These are phyloP conservation scores for Pomatorhinus ruficollis DNA, from an alignment of 2,113 vertebrate genomes.

Conservation along the genomic window DNA sequence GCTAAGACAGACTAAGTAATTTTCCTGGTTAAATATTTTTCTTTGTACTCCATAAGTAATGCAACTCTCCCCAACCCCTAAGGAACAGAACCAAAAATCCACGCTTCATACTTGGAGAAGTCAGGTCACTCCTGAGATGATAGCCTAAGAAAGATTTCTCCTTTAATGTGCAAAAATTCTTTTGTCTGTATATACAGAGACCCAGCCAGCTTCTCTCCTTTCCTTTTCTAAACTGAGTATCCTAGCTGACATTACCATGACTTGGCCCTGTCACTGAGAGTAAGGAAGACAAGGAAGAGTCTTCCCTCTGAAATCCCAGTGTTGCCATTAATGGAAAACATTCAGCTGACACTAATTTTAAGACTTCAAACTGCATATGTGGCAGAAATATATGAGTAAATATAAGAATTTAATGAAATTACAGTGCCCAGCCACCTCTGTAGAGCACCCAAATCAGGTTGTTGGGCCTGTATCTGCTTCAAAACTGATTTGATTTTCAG, in stretches of 20 bases:
- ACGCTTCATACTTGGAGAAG: background rate
- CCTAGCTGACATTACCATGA: background rate
- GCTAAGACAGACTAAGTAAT: background rate
- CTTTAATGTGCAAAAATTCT: background rate
- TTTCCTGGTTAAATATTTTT: background rate
- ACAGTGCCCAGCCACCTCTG: background rate
- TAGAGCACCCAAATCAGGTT: background rate
- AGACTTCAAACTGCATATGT: fast-evolving
- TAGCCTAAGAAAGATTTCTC: background rate
- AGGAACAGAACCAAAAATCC: background rate
- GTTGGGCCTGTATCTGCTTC: background rate
- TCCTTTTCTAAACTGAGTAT: background rate
- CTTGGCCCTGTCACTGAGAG: background rate
- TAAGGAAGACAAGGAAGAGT: background rate
- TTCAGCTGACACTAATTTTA: background rate
- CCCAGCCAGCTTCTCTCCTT: background rate
- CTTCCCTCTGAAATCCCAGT: background rate
- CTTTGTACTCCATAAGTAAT: background rate
- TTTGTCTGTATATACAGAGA: background rate
- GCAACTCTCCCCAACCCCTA: background rate
- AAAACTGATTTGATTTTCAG: background rate
- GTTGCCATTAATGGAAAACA: background rate
- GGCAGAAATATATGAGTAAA: background rate
- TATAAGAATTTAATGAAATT: background rate
- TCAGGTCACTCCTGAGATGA: background rate